Percentiles rank a stretch among this genome's conserved stretches.
These are phyloP conservation scores for Lamellibrachia columna DNA, from an alignment of 2,888 invertebrate species.

Conservation along the genomic window DNA sequence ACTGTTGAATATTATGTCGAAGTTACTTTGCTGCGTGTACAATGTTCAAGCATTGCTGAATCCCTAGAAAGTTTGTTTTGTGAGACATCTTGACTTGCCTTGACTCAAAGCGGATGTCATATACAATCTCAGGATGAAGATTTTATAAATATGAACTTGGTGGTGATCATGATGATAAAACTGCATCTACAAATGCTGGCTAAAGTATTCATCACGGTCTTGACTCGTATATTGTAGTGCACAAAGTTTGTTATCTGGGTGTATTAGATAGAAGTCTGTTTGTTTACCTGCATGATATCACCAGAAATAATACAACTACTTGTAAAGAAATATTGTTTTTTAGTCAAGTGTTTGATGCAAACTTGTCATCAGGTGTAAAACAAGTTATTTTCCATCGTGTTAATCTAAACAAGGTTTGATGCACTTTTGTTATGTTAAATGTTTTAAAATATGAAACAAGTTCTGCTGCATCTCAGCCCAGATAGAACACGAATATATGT, in stretches of 20 bases:
- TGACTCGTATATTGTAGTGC: background rate
- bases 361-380: background rate
- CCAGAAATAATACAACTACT: background rate
- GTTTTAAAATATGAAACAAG: background rate
- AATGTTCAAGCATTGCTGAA: background rate
- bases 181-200: background rate
- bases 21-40: no score
- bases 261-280: no score
- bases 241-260: background rate
- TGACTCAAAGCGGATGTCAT: background rate
- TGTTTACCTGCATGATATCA: background rate
- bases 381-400: background rate
- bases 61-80: background rate
- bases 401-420: background rate
- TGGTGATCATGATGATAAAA: background rate
- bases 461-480: background rate
- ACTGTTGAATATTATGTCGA: no score
- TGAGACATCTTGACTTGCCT: background rate
- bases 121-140: background rate
- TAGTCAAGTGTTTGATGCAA: background rate
- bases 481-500: background rate
- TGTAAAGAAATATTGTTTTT: background rate
- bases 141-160: background rate
- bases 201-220: background rate
- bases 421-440: background rate